Base-by-base conservation (phyloP, 2,797 vertebrate genomes). In the Typhlichthys subterraneus region DNA sequence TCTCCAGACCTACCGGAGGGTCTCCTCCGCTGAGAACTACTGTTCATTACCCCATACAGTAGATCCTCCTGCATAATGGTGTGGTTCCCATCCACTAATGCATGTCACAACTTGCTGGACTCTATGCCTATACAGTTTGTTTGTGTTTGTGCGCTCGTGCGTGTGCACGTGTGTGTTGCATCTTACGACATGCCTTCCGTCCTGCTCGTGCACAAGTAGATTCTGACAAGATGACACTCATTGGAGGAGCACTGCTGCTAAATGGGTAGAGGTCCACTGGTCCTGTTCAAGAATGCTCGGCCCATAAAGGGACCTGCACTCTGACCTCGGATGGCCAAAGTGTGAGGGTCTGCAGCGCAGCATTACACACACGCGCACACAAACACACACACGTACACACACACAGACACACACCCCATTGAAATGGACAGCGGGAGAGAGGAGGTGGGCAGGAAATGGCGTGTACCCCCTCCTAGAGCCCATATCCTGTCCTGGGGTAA, bases 401-500 rank as follows among this genome's bases (percentile, higher is more conserved):
- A 57, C 53, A 57, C 62, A 57, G 53, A 64, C 59, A 53, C 59
- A 52, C 49, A 45, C 31, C 45, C 69, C 50, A 76, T 54, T 79
- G 78, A 73, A 79, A 53, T 54, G 75, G 83, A 83, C 83, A 77
- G 82, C 85, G 81, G 83, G 87, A 84, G 74, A 77, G 78, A 68
- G 12, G 82, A 81, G 81, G 79, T 82, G 79, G 82, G 63, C 85
- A 89, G 88, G 89, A 91, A 88, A 89, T 68, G 65, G 81, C 53
- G 46, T 79, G 84, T 81, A 82, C 81, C 85, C 86, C 84, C 87
- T 87, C 72, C 75, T 72, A 11, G 70, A 85, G 85, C 65, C 82
- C 67, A 69, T 77, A 82, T 91, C 88, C 89, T 92, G 89, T 85
- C 81, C 77, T 81, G 81, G 80, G 75, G 65, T 79, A 61, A 70